phyloP scores from a whole-genome alignment of 2,797 vertebrate genomes.

The Limosa lapponica region DNA sequence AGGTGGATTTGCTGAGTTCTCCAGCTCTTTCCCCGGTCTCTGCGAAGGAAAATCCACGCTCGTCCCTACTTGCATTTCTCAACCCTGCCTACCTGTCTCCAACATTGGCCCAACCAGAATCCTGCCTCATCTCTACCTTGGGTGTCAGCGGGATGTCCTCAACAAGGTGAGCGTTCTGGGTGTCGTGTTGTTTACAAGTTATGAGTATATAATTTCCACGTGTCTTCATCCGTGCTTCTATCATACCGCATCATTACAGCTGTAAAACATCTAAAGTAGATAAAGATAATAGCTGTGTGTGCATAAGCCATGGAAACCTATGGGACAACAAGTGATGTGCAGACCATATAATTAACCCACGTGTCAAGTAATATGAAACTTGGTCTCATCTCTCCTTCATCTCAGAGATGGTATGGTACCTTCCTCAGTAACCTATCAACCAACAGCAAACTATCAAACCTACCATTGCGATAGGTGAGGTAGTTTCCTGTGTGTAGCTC shows the following conservation, averaged over 20 bases:
- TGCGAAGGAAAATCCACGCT: slow-evolving; percentile 91
- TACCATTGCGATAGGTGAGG: not conserved
- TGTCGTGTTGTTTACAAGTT: not conserved
- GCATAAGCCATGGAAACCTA: not conserved
- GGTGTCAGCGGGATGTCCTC: slow-evolving; percentile 95
- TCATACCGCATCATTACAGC: not conserved
- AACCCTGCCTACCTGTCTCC: slow-evolving; percentile 88
- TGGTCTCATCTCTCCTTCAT: not conserved
- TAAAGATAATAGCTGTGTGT: not conserved
- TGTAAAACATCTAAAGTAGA: not conserved
- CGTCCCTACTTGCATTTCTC: slow-evolving; percentile 91
- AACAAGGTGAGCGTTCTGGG: slow-evolving; percentile 85
- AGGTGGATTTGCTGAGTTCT: slow-evolving; percentile 95
- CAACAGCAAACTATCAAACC: not conserved
- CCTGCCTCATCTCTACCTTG: slow-evolving; percentile 94
- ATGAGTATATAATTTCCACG: not conserved
- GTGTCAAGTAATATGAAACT: not conserved
- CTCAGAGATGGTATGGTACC: not conserved
- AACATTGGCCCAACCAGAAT: slow-evolving; percentile 91
- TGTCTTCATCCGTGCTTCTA: not conserved
- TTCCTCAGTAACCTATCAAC: not conserved
- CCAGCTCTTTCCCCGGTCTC: slow-evolving; percentile 89
- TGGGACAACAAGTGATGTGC: not conserved
- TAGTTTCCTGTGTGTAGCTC: not conserved
- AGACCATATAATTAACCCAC: accelerated